Base-by-base conservation (phyloP, 2,888 invertebrate genomes). In the Mythimna pallens region DNA sequence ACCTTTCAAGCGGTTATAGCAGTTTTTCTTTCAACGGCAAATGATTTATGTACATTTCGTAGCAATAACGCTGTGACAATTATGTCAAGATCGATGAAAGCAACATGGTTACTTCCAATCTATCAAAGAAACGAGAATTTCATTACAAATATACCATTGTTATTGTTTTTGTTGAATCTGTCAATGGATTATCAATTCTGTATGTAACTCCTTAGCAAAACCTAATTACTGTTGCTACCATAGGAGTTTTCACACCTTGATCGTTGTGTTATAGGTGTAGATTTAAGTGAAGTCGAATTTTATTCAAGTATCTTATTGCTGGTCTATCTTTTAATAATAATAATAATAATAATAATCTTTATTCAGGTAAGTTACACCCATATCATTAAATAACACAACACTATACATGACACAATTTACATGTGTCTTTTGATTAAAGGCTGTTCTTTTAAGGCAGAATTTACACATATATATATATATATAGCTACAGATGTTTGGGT, bases 111-210 rank as follows among this genome's bases (percentile, higher is more conserved):
- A 75, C 74, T 75, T 71, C 63, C 69, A 84, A 63, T 61, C 62
- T 47, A 47, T 20, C 50, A 75, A 85, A 76, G 70, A 84, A 85
- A 77, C 70, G 34, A 67, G 70, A 82, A 77, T 78, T 70, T 78
- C 58, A 50, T 82, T 84, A 85, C 76, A 84, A 80, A 78, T 63
- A 73, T 61, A 78, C 78, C 85, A 86, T 85, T 85, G 82, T 86
- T 82, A 65, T 70, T 57, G 80, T 86, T 79, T 86, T 86, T 86
- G 6, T 78, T 47, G 43, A 54, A 58, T 77, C 66, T 67, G 72
- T 75, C 80, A 77, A 77, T 74, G 36, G 62, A 58, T 69, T 69
- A 76, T 82, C 58, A 61, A 62, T 78, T 85, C 54, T 65, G 65
- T 65, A 67, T 59, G 73, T 83, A 58, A 68, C 72, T 80, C 80